A percentile compares a stretch with the other conserved stretches of the same genome.
Evolutionary conservation across 1,140 invertebrate genomes (phyloP).

Genomic region (Bombus confusus): DNA sequence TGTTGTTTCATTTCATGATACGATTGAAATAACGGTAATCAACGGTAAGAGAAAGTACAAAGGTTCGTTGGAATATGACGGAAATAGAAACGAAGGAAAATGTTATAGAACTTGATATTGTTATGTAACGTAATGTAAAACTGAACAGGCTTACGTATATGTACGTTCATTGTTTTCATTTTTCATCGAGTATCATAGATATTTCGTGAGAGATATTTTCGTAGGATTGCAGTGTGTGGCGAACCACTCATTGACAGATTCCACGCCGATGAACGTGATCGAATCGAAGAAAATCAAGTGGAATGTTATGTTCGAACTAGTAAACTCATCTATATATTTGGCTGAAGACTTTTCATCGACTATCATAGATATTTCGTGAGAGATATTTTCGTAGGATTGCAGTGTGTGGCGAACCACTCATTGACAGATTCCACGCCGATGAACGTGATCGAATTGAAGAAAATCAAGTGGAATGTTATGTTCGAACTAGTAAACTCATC

Average conservation of each 20-base stretch:
- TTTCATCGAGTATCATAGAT: neutral
- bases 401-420: neutral
- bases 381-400: neutral
- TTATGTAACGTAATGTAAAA: neutral
- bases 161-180: no score
- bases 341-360: neutral
- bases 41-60: neutral
- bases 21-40: constrained; percentile 12
- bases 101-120: neutral
- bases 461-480: neutral
- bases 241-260: neutral
- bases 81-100: neutral
- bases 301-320: neutral
- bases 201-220: neutral
- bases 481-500: neutral
- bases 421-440: neutral
- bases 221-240: neutral
- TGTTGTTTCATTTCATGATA: neutral
- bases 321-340: neutral
- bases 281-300: neutral
- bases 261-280: neutral
- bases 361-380: neutral
- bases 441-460: neutral
- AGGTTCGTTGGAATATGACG: no score
- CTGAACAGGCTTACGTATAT: neutral